These are phyloP conservation scores for Cervus canadensis DNA, from an alignment of 2,113 vertebrate genomes.

Conservation along the genomic window DNA sequence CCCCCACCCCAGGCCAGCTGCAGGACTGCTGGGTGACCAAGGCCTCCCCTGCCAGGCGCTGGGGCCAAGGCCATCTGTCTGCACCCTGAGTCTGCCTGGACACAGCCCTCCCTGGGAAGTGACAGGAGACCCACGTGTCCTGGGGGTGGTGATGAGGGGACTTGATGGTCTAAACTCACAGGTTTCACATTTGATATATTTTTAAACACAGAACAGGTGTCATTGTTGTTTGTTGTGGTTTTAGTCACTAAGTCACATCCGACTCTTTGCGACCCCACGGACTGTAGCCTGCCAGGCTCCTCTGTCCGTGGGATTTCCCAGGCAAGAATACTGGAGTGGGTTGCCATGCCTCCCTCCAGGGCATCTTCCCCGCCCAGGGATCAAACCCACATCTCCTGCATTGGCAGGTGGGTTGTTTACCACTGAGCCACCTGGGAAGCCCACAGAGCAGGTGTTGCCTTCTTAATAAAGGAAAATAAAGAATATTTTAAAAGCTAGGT, in stretches of 20 bases:
- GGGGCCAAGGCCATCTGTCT: background rate
- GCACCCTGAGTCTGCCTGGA: background rate
- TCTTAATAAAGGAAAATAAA: background rate
- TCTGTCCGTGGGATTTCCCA: background rate
- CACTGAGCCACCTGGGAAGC: background rate
- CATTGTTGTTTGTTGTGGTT: background rate
- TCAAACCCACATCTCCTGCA: background rate
- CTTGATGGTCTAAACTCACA: background rate
- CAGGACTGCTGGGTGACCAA: background rate
- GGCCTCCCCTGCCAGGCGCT: background rate
- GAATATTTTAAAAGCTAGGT: background rate
- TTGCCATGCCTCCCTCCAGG: background rate
- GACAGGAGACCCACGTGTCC: background rate
- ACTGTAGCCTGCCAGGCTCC: background rate
- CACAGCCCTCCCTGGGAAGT: background rate
- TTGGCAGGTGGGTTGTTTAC: background rate
- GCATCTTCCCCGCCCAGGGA: background rate
- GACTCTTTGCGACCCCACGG: background rate
- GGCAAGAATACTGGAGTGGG: background rate
- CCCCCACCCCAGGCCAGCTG: background rate
- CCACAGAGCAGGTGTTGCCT: background rate
- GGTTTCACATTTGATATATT: background rate
- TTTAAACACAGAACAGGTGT: background rate
- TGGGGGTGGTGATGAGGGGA: background rate
- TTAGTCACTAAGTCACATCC: rapidly evolving